Conservation (phyloP, 2,888 invertebrate genomes). For the Xylota segnis region DNA sequence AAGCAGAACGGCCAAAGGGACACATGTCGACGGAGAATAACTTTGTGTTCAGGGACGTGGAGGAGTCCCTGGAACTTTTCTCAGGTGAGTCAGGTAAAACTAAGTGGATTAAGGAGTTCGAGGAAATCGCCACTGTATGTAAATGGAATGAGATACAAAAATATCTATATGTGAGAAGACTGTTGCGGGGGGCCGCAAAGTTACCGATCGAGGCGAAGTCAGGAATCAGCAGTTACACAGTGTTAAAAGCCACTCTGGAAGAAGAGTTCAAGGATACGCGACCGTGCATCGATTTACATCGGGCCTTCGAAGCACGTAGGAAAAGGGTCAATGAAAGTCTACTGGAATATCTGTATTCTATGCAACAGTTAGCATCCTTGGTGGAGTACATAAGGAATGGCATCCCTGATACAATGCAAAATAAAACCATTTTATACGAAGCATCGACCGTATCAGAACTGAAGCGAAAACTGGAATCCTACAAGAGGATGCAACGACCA, state of each 20-base stretch:
- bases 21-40: constrained; percentile 3
- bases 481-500: constrained; percentile 5
- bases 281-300: no score
- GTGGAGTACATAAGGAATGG: constrained; percentile 24
- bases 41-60: constrained; percentile 17
- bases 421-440: neutral
- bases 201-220: no score
- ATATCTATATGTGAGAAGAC: no score
- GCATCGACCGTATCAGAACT: neutral
- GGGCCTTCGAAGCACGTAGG: no score
- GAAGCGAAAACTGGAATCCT: constrained; percentile 3
- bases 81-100: neutral
- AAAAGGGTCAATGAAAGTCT: constrained; percentile 8
- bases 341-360: constrained; percentile 7
- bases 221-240: no score
- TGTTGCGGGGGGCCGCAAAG: no score
- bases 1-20: neutral
- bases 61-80: constrained; percentile 17
- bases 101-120: constrained; percentile 2
- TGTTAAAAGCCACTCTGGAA: no score
- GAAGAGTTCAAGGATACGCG: no score
- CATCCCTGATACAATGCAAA: neutral
- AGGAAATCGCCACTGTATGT: constrained; percentile 8
- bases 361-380: neutral
- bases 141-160: constrained; percentile 6